Evolutionary conservation across 2,888 invertebrate genomes (phyloP).

Genomic region (Callinectes sapidus): DNA sequence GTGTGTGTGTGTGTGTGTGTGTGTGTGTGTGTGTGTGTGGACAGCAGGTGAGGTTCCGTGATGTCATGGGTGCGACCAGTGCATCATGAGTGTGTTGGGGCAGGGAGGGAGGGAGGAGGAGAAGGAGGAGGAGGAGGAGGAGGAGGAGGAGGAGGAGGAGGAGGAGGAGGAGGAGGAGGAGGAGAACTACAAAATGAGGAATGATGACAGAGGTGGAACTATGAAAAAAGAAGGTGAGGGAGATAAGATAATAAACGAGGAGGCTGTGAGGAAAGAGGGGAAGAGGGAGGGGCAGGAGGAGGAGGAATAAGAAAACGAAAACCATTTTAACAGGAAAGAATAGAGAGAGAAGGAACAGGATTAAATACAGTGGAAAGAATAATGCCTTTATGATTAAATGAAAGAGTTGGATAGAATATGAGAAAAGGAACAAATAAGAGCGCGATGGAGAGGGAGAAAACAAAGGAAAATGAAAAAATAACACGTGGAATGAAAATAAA

Average conservation of each 20-base stretch:
- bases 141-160: background rate
- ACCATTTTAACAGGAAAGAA: background rate
- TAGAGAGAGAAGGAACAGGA: background rate
- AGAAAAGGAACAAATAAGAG: background rate
- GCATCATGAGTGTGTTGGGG: background rate
- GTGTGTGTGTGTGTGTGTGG: constrained; percentile 21
- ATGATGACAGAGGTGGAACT: background rate
- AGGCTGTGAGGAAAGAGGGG: background rate
- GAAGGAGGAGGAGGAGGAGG: background rate
- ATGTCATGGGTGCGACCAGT: constrained; percentile 6
- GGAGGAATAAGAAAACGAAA: background rate
- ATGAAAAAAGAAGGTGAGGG: background rate
- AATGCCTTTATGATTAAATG: background rate
- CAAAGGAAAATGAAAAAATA: background rate
- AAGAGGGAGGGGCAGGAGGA: background rate
- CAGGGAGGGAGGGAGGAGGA: background rate
- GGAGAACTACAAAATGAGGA: background rate
- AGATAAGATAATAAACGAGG: background rate
- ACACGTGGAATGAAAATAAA: background rate
- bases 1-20: constrained; percentile 26
- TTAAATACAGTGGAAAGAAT: background rate
- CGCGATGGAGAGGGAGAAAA: background rate
- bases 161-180: background rate
- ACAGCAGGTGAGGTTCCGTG: background rate
- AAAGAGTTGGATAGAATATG: background rate